phyloP scores from a whole-genome alignment of 2,888 invertebrate genomes.

The Drosophila fulvimacula region DNA sequence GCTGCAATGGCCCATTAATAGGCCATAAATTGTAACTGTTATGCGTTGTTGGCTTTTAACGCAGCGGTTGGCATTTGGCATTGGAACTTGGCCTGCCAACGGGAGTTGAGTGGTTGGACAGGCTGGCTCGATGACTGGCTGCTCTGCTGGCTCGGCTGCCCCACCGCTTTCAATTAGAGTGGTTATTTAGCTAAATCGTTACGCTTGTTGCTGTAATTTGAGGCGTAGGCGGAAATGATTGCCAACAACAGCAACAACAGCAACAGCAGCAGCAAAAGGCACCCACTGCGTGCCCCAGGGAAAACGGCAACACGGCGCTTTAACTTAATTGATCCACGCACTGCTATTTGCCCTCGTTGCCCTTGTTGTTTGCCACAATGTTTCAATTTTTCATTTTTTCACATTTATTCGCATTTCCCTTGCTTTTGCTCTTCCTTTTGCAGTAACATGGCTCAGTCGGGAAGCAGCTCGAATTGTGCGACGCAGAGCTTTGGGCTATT shows the following conservation, averaged over 20 bases:
- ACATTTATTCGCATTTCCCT: conserved; percentile 2
- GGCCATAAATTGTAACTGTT: conserved; percentile 82
- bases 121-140: neutral
- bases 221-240: conserved; percentile 71
- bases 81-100: conserved; percentile 49
- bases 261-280: conserved; percentile 12
- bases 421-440: neutral
- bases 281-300: conserved; percentile 36
- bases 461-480: conserved; percentile 18
- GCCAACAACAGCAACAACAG: conserved; percentile 38
- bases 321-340: conserved; percentile 62
- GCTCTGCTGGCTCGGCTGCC: conserved; percentile 30
- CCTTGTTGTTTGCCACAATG: conserved; percentile 9
- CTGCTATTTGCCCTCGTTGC: conserved; percentile 27
- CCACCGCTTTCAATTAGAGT: conserved; percentile 75
- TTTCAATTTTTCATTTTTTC: conserved; percentile 18
- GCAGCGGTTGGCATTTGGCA: conserved; percentile 70
- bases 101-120: conserved; percentile 49
- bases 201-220: conserved; percentile 69
- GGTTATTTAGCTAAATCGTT: conserved; percentile 79
- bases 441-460: conserved; percentile 42
- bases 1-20: conserved; percentile 66
- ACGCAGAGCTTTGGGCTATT: conserved; percentile 25
- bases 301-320: conserved; percentile 32
- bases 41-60: conserved; percentile 80